Evolutionary conservation across 2,113 vertebrate genomes (phyloP).

Genomic region (Raja brachyura): DNA sequence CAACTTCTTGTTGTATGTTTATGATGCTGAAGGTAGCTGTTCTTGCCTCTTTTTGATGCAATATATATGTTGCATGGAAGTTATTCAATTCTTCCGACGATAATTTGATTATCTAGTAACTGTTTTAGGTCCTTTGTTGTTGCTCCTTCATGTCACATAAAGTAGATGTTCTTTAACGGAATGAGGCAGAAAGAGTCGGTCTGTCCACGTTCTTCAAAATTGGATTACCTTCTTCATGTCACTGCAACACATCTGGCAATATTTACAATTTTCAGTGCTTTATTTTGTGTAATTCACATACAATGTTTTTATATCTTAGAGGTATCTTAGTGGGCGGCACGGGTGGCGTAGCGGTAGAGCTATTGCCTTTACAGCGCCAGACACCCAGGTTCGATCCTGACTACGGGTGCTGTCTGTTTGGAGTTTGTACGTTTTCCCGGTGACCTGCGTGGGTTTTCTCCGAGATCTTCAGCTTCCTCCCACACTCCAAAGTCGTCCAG

Average conservation of each 20-base stretch:
- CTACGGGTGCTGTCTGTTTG: too few species aligned
- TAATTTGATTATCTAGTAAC: background rate
- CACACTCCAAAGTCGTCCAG: too few species aligned
- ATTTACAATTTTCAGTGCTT: background rate
- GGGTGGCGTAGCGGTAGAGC: too few species aligned
- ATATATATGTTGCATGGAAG: background rate
- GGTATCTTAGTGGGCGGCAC: too few species aligned
- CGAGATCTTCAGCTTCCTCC: too few species aligned
- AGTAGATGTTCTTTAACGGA: background rate
- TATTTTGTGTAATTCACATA: background rate
- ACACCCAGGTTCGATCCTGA: too few species aligned
- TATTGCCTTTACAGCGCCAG: too few species aligned
- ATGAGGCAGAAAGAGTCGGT: background rate
- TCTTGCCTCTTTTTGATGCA: too few species aligned
- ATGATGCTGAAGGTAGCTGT: too few species aligned
- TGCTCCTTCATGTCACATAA: background rate
- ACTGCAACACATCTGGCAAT: background rate
- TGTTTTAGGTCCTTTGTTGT: background rate
- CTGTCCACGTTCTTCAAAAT: background rate
- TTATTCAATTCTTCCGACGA: background rate
- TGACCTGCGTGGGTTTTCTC: too few species aligned
- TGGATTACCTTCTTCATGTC: constrained; percentile 13
- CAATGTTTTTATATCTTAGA: background rate
- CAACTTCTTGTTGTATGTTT: background rate
- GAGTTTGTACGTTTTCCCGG: too few species aligned